A percentile compares a stretch with the other conserved stretches of the same genome.
Conservation (phyloP, 2,113 vertebrate genomes). For the Dendrocopos noguchii region DNA sequence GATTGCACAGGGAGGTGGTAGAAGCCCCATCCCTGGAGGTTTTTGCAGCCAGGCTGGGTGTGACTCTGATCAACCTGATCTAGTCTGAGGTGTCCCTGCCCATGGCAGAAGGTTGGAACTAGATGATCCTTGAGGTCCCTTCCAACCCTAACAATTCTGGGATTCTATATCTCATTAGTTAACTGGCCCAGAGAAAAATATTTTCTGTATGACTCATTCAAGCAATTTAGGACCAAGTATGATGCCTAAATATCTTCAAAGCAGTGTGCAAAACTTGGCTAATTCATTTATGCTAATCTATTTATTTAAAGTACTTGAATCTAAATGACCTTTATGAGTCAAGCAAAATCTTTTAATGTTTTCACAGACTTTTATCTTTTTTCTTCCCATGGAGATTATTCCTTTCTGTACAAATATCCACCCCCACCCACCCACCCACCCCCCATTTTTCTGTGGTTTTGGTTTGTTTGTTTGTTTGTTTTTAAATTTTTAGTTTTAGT, state of each 20-base stretch:
- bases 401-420: neutral
- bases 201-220: neutral
- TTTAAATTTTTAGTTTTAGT: neutral
- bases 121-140: no score
- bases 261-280: neutral
- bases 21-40: no score
- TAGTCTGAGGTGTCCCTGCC: no score
- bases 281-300: slow-evolving; percentile 36
- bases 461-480: neutral
- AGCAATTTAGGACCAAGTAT: neutral
- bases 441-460: no score
- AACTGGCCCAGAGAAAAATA: slow-evolving; percentile 15
- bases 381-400: neutral
- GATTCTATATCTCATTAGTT: neutral
- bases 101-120: no score
- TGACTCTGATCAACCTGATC: no score
- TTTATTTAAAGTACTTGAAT: slow-evolving; percentile 27
- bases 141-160: no score
- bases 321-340: slow-evolving; percentile 28
- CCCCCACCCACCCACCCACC: no score
- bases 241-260: slow-evolving; percentile 19
- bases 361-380: neutral
- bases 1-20: no score
- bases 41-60: no score
- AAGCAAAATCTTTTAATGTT: neutral